Percentiles rank a stretch among this genome's conserved stretches.
Conservation (phyloP, 2,888 invertebrate genomes). For the Heliothis peltigera region DNA sequence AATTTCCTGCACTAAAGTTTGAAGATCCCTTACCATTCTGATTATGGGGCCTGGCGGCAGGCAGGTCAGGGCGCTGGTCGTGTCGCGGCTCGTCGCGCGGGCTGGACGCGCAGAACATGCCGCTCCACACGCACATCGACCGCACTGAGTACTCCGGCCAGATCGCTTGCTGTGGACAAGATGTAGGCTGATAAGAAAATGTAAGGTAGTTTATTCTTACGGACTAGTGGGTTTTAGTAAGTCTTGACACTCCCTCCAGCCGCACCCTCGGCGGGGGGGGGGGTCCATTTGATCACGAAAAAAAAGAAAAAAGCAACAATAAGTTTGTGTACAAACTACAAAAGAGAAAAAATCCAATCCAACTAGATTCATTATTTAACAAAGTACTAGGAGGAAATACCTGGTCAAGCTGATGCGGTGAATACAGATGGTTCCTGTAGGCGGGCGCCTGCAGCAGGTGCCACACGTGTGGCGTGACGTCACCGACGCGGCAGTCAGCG, state of each 20-base stretch:
- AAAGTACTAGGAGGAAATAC: constrained; percentile 10
- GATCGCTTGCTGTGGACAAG: constrained; percentile 91
- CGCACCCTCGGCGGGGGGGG: no score
- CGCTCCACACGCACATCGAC: constrained; percentile 95
- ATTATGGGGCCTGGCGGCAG: constrained; percentile 52
- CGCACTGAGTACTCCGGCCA: constrained; percentile 96
- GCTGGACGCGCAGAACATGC: constrained; percentile 93
- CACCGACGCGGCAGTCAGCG: constrained; percentile 90
- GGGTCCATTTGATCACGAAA: no score
- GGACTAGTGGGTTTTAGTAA: no score
- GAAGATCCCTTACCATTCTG: constrained; percentile 52
- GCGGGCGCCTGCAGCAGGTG: constrained; percentile 94
- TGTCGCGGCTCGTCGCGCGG: constrained; percentile 68
- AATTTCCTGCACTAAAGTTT: no score
- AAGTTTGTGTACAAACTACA: no score
- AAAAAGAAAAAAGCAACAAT: no score
- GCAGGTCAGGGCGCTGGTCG: constrained; percentile 65
- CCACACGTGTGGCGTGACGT: constrained; percentile 96
- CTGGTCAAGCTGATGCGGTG: constrained; percentile 77
- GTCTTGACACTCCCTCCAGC: no score
- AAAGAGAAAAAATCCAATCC: no score
- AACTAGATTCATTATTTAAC: background rate
- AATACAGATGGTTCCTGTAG: constrained; percentile 96
- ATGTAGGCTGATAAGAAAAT: background rate
- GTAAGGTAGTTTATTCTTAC: no score